Percentiles rank a stretch among this genome's conserved stretches.
Evolutionary conservation across 2,888 invertebrate species (phyloP).

Genomic region (Seladonia tumulorum): DNA sequence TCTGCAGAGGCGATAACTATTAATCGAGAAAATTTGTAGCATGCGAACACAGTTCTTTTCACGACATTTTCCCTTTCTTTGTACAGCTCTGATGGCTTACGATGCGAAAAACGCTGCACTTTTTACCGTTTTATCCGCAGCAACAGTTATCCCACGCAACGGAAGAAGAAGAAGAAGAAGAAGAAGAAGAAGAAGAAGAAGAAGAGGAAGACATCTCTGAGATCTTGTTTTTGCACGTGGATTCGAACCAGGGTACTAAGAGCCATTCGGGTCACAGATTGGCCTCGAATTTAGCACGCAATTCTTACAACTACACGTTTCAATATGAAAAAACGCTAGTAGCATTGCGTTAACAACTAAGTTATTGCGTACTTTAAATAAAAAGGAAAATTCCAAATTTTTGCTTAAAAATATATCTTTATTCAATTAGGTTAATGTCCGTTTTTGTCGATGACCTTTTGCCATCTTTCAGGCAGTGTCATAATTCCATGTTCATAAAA

Average conservation of each 20-base stretch:
- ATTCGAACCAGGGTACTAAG: not conserved
- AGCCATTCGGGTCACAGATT: not conserved
- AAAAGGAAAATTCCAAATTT: no score
- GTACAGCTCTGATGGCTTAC: not conserved
- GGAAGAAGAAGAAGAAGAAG: conserved; percentile 1
- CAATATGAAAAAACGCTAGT: not conserved
- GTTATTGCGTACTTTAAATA: no score
- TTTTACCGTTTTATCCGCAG: conserved; percentile 20
- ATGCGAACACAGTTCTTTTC: not conserved
- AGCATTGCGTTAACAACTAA: no score
- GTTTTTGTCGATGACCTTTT: no score
- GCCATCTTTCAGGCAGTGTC: no score
- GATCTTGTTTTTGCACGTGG: not conserved
- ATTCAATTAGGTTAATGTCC: no score
- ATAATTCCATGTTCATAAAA: no score
- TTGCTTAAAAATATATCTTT: no score
- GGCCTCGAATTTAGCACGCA: not conserved
- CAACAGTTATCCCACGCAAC: conserved; percentile 28
- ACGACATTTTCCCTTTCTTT: not conserved
- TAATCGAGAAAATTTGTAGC: not conserved
- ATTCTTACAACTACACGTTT: not conserved
- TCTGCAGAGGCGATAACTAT: no score
- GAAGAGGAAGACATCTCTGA: not conserved
- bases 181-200: conserved; percentile 6
- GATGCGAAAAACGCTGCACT: conserved; percentile 22